These are phyloP conservation scores for Australoheros scitulus DNA, from an alignment of 2,113 vertebrate species.

Conservation along the genomic window DNA sequence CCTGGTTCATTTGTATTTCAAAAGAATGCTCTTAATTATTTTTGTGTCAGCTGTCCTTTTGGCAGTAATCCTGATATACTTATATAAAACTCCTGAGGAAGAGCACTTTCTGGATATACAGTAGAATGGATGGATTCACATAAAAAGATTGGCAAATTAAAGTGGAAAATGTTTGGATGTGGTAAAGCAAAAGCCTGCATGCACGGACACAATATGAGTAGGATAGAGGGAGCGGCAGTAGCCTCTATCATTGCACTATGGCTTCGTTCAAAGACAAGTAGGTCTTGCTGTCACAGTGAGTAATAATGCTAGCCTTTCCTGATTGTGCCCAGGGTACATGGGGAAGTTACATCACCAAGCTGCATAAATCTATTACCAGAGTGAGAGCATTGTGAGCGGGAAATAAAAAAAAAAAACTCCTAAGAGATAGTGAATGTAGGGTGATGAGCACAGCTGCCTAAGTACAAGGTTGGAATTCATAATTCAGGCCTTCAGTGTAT, in stretches of 20 bases:
- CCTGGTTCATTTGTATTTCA: background rate
- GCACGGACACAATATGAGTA: slow-evolving; percentile 7
- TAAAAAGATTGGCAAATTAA: background rate
- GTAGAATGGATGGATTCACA: background rate
- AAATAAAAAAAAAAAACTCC: slow-evolving; percentile 20
- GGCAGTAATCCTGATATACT: slow-evolving; percentile 7
- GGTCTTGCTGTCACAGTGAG: slow-evolving; percentile 67
- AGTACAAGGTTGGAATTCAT: slow-evolving; percentile 70
- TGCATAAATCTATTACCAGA: slow-evolving; percentile 72
- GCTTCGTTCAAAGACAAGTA: slow-evolving; percentile 62
- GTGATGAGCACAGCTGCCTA: slow-evolving; percentile 69
- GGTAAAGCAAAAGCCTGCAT: slow-evolving; percentile 19
- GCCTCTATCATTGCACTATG: slow-evolving; percentile 40
- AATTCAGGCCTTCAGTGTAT: slow-evolving; percentile 64
- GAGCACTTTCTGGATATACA: background rate
- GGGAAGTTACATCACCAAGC: slow-evolving; percentile 66
- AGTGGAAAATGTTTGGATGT: slow-evolving; percentile 18
- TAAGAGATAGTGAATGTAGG: slow-evolving; percentile 48
- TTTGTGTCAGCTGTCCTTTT: slow-evolving; percentile 13
- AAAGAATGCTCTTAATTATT: background rate
- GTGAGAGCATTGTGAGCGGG: slow-evolving; percentile 11
- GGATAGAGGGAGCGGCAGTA: slow-evolving; percentile 26
- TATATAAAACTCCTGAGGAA: slow-evolving; percentile 6
- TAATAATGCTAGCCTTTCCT: slow-evolving; percentile 69
- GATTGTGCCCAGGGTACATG: slow-evolving; percentile 60